phyloP scores from a whole-genome alignment of 1,140 invertebrate genomes.

The Microplitis mediator region DNA sequence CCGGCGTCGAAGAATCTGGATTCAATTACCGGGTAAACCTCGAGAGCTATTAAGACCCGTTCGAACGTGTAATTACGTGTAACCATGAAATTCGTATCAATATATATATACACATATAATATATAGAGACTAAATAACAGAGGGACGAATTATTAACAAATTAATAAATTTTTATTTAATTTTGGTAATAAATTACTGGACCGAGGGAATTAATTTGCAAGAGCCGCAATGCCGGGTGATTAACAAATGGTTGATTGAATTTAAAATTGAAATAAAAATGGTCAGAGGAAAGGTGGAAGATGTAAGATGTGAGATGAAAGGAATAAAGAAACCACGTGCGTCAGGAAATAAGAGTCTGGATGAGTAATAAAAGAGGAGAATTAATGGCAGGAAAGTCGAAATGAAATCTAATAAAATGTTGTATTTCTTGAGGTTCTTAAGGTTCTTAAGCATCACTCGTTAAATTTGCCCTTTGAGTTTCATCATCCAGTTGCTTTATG shows the following conservation, averaged over 20 bases:
- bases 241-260: too few relatives aligned
- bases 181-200: too few relatives aligned
- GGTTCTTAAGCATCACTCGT: neutral
- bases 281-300: too few relatives aligned
- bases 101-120: neutral
- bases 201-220: too few relatives aligned
- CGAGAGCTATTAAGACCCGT: conserved; percentile 46
- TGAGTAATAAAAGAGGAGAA: conserved; percentile 5
- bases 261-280: too few relatives aligned
- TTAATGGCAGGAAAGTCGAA: conserved; percentile 6
- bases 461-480: conserved; percentile 18
- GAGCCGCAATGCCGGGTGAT: too few relatives aligned
- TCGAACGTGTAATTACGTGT: conserved; percentile 52
- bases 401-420: conserved; percentile 24
- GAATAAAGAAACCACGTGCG: too few relatives aligned
- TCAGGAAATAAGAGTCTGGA: neutral
- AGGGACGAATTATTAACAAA: too few relatives aligned
- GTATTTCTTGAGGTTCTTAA: neutral
- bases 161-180: too few relatives aligned
- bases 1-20: conserved; percentile 41
- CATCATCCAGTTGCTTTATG: conserved; percentile 1
- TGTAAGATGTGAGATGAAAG: too few relatives aligned
- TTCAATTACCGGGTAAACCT: conserved; percentile 53
- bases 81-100: conserved; percentile 44
- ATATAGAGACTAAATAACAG: too few relatives aligned